Conservation (phyloP, 2,888 invertebrate genomes). For the Pseudococcus jackbeardsleyi region DNA sequence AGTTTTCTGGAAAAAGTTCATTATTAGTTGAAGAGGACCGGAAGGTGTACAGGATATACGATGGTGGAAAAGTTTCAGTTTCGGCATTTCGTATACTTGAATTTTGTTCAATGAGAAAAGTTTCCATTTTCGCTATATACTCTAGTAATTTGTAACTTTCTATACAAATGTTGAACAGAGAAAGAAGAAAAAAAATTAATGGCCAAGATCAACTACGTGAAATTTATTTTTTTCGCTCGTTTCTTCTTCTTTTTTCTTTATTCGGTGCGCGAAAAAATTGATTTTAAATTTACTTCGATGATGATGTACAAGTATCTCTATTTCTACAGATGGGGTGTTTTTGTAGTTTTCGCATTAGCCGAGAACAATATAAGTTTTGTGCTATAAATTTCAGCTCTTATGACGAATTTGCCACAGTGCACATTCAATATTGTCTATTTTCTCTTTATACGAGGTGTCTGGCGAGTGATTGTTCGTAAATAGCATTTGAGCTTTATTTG, state of each 20-base stretch:
- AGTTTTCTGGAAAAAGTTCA: conserved; percentile 38
- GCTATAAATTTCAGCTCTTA: not conserved
- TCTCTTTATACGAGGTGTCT: no score
- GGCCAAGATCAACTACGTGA: conserved; percentile 34
- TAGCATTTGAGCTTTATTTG: no score
- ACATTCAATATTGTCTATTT: no score
- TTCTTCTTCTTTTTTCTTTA: conserved; percentile 6
- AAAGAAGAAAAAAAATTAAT: conserved; percentile 9
- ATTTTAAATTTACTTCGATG: conserved; percentile 31
- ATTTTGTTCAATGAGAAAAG: conserved; percentile 55
- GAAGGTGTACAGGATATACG: conserved; percentile 47
- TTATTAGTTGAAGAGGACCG: conserved; percentile 29
- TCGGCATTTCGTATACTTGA: conserved; percentile 44
- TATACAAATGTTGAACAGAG: not conserved
- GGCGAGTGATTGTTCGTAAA: no score
- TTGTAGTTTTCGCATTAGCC: not conserved
- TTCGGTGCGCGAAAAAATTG: conserved; percentile 45
- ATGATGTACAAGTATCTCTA: not conserved
- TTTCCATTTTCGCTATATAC: conserved; percentile 28
- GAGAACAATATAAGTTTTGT: not conserved
- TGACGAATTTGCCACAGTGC: not conserved
- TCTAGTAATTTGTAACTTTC: conserved; percentile 50
- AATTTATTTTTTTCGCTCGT: conserved; percentile 9
- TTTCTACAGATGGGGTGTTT: not conserved
- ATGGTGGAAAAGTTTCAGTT: conserved; percentile 41